Evolutionary conservation across 92 coral and sea anemone genomes (phyloP), one percentile per base, ranked within the genome.

Genomic region (Nematostella vectensis): DNA sequence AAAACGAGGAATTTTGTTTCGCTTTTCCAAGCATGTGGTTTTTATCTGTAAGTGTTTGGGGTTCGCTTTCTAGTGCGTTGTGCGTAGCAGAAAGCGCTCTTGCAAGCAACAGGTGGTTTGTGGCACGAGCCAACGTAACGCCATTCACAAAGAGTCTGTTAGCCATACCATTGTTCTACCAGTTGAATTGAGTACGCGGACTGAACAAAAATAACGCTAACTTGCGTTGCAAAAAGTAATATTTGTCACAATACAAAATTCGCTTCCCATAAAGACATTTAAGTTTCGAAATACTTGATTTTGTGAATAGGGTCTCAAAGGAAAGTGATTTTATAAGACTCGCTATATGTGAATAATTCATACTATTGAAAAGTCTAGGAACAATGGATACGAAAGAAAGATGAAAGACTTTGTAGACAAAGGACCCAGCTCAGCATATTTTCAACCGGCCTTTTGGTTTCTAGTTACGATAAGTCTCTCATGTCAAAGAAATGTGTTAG

Each of bases 71-170:
- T 6, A 33, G 40, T 15, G 15, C 40, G 6, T 33, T 33, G 40
- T 6, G 40, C 40, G 40, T 33, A 18, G 43, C 8, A 9, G 27
- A 9, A 23, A 24, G 25, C 13, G 4, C 27, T 45, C 2, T 18
- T 8, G 24, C 40, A 27, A 33, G 39, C 84, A 70, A 78, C 84
- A 78, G 84, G 84, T 78, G 84, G 79, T 27, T 51, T 27, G 25
- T 31, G 72, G 66, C 83, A 77, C 83, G 76, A 75, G 84, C 78
- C 74, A 66, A 28, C n/a, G n/a, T 50, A 21, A n/a, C 62, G 19
- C 50, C 13, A 11, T 15, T 48, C 31, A 56, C 43, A 77, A 63
- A 70, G 63, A 51, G 31, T 51, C 58, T 25, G 59, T 29, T 58
- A 57, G 51, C 31, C 55, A 40, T 17, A 40, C 64, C 42, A 78